phyloP scores from a whole-genome alignment of 2,797 vertebrate genomes.

The Mastacembelus armatus region DNA sequence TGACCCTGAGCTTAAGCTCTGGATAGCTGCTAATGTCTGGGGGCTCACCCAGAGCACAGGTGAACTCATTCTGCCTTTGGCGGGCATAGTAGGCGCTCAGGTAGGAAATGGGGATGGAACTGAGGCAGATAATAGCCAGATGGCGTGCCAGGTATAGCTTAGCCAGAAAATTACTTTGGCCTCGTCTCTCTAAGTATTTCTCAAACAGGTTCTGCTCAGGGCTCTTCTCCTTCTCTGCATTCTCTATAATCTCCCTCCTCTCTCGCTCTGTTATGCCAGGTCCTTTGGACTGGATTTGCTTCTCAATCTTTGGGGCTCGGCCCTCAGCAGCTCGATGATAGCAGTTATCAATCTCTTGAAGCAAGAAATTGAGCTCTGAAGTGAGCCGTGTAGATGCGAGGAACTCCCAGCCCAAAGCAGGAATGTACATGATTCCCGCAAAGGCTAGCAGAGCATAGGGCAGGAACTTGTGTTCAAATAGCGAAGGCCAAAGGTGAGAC shows the following conservation, averaged over 20 bases:
- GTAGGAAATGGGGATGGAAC: slow-evolving; percentile 96
- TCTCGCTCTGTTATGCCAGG: slow-evolving; percentile 96
- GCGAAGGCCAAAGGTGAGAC: slow-evolving; percentile 91
- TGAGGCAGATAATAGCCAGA: slow-evolving; percentile 96
- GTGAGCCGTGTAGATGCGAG: slow-evolving; percentile 97
- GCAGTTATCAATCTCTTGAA: slow-evolving; percentile 99
- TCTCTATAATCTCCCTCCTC: slow-evolving; percentile 97
- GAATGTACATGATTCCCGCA: slow-evolving; percentile 98
- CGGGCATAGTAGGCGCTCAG: slow-evolving; percentile 95
- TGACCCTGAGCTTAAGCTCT: slow-evolving; percentile 90
- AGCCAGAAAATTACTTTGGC: slow-evolving; percentile 97
- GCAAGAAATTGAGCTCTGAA: slow-evolving; percentile 98
- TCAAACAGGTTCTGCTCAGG: slow-evolving; percentile 99
- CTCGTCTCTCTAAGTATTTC: slow-evolving; percentile 96
- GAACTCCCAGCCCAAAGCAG: slow-evolving; percentile 97
- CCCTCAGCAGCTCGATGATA: slow-evolving; percentile 98
- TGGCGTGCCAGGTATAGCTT: slow-evolving; percentile 95
- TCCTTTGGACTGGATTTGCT: slow-evolving; percentile 99
- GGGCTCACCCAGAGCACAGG: slow-evolving; percentile 91
- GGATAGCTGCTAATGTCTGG: slow-evolving; percentile 90
- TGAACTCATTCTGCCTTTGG: slow-evolving; percentile 98
- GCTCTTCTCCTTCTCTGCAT: slow-evolving; percentile 98
- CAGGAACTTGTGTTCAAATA: slow-evolving; percentile 98
- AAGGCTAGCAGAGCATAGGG: slow-evolving; percentile 98
- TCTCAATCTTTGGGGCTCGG: slow-evolving; percentile 98